A percentile compares a stretch with the other conserved stretches of the same genome.
These are phyloP conservation scores for Drosophila setifemur DNA, from an alignment of 1,140 invertebrate genomes.

Conservation along the genomic window DNA sequence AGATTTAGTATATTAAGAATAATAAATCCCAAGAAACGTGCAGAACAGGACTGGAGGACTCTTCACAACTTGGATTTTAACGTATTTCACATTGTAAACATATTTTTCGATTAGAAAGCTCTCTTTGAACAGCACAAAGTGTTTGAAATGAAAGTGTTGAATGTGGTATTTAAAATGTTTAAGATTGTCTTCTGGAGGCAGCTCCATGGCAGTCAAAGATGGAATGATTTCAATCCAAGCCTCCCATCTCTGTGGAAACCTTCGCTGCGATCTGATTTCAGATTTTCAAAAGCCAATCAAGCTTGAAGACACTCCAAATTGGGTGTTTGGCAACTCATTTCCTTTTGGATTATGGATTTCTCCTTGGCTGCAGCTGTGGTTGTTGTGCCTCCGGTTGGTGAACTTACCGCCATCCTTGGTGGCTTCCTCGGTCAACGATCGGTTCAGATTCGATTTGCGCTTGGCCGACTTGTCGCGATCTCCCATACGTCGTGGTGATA, in stretches of 20 bases:
- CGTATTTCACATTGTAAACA: conserved; percentile 71
- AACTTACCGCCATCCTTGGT: conserved; percentile 82
- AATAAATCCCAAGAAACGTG: no score
- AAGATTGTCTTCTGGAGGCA: not conserved
- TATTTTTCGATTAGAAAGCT: conserved; percentile 32
- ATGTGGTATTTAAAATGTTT: conserved; percentile 3
- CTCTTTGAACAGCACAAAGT: conserved; percentile 29
- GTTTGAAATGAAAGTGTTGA: conserved; percentile 50
- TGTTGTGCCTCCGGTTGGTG: conserved; percentile 22
- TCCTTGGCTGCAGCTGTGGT: not conserved
- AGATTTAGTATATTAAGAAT: no score
- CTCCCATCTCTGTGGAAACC: not conserved
- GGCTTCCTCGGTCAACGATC: conserved; percentile 85
- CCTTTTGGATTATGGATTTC: no score
- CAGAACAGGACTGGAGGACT: conserved; percentile 23
- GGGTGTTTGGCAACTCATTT: not conserved
- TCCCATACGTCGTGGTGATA: conserved; percentile 58
- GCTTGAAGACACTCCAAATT: conserved; percentile 50
- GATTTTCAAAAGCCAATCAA: conserved; percentile 22
- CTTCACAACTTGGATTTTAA: conserved; percentile 38
- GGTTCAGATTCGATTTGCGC: conserved; percentile 87
- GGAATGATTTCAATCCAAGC: conserved; percentile 14
- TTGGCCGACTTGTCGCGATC: conserved; percentile 87
- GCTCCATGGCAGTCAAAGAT: conserved; percentile 20
- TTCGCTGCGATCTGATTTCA: conserved; percentile 2